Base-by-base conservation (phyloP, 2,113 vertebrate genomes). In the Chelonoidis abingdonii region DNA sequence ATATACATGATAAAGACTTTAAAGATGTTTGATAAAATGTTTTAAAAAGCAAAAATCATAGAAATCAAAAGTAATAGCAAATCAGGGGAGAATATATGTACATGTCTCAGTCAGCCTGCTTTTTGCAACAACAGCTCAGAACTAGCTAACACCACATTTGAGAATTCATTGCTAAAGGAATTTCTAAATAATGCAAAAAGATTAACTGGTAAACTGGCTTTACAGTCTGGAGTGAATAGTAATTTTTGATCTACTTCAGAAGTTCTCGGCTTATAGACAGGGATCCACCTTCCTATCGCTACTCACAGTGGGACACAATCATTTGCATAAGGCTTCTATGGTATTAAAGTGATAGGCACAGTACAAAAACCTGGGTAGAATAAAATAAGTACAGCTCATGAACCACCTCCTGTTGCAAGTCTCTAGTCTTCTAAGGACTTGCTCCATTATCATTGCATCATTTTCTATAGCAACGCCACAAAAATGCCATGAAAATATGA, bases 11-110 rank as follows among this genome's bases (percentile, higher is more conserved):
- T 35, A 78, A 72, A 17, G 62, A n/a, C 16, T 49, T 69, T 69
- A 83, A 69, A 85, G 56, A 87, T 8, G 49, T 10, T 69, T 69
- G 65, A 69, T 69, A 21, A 21, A 69, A 69, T 69, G 16, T 69
- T 35, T 69, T 21, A 69, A 69, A 69, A 59, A 1, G 0, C 83
- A 25, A 31, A 84, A 25, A 84, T 50, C 83, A 69, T 21, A 84
- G 29, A 24, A 25, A 24, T 17, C 41, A 41, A 11, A 27, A 49
- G 59, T 10, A 17, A 49, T 5, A 24, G 49, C 22, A 5, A 79
- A 50, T 6, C 50, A 7, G 0, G 0, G 3, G 27, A 7, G 2
- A 21, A 78, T 53, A 29, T 83, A 56, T 52, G 8, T 59, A 25
- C 0, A 1, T 13, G n/a, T 76, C 44, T 87, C 69, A 29, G 88